These are phyloP conservation scores for Drosophila silvestris DNA, from an alignment of 2,888 invertebrate species.

Conservation along the genomic window DNA sequence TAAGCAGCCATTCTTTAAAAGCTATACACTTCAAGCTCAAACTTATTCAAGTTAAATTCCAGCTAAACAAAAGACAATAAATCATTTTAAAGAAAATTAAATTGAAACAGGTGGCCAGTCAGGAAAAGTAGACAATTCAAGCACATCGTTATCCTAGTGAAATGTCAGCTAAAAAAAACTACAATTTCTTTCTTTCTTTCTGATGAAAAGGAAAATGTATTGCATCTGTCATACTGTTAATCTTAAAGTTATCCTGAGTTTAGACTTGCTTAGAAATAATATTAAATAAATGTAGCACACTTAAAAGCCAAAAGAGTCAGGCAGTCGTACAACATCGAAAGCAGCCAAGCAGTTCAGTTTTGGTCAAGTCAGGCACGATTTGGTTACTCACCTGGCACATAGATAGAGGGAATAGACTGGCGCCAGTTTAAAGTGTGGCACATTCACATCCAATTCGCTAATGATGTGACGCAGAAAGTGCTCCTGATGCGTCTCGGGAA, in stretches of 20 bases:
- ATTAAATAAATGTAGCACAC: neutral
- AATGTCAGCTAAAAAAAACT: neutral
- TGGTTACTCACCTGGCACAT: constrained; percentile 89
- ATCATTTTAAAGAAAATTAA: neutral
- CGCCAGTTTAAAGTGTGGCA: constrained; percentile 96
- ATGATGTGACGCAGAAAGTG: constrained; percentile 95
- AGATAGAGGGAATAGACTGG: constrained; percentile 98
- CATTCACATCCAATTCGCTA: constrained; percentile 94
- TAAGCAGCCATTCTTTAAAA: neutral
- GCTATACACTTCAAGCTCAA: neutral
- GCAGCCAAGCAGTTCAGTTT: constrained; percentile 10
- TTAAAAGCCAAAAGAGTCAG: neutral
- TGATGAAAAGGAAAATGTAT: neutral
- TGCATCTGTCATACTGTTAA: neutral
- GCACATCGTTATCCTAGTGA: neutral
- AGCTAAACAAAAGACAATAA: neutral
- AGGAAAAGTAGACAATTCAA: neutral
- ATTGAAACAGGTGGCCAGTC: neutral
- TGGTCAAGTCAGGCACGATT: neutral
- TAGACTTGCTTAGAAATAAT: neutral
- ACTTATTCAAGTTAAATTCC: neutral
- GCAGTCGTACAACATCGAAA: constrained; percentile 30
- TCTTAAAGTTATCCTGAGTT: neutral
- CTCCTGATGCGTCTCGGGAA: constrained; percentile 97
- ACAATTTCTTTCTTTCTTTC: neutral